These are phyloP conservation scores for Penaeus chinensis DNA, from an alignment of 1,140 invertebrate species.

Conservation along the genomic window DNA sequence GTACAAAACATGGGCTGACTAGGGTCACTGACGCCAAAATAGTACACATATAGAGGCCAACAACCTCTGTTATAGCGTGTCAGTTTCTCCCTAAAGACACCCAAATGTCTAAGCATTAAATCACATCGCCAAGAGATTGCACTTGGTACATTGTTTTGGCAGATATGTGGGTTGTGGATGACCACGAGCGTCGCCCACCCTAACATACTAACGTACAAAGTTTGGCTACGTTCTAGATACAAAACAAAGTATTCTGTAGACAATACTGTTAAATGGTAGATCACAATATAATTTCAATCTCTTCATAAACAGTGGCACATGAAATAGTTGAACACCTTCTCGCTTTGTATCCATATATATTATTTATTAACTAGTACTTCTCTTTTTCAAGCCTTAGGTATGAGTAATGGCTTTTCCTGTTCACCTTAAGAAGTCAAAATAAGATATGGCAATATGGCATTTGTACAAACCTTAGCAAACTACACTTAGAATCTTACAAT, in stretches of 20 bases:
- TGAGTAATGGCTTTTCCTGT: constrained; percentile 17
- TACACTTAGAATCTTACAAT: constrained; percentile 54
- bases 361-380: constrained; percentile 19
- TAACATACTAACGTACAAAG: constrained; percentile 60
- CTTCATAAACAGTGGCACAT: constrained; percentile 53
- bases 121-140: constrained; percentile 61
- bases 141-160: constrained; percentile 60
- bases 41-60: constrained; percentile 44
- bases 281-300: constrained; percentile 47
- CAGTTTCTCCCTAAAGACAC: constrained; percentile 26
- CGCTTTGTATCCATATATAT: constrained; percentile 57
- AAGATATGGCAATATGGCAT: constrained; percentile 58
- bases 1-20: constrained; percentile 48
- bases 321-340: constrained; percentile 47
- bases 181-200: constrained; percentile 32
- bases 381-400: constrained; percentile 15
- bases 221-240: constrained; percentile 59
- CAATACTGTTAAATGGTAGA: constrained; percentile 59
- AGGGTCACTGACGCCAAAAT: constrained; percentile 37
- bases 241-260: constrained; percentile 60
- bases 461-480: constrained; percentile 61
- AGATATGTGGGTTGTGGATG: constrained; percentile 54
- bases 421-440: constrained; percentile 49
- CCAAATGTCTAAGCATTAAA: constrained; percentile 45
- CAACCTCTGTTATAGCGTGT: constrained; percentile 15